Evolutionary conservation across 2,113 vertebrate genomes (phyloP), one percentile per base, ranked within the genome.

Genomic region (Eulemur macaco): DNA sequence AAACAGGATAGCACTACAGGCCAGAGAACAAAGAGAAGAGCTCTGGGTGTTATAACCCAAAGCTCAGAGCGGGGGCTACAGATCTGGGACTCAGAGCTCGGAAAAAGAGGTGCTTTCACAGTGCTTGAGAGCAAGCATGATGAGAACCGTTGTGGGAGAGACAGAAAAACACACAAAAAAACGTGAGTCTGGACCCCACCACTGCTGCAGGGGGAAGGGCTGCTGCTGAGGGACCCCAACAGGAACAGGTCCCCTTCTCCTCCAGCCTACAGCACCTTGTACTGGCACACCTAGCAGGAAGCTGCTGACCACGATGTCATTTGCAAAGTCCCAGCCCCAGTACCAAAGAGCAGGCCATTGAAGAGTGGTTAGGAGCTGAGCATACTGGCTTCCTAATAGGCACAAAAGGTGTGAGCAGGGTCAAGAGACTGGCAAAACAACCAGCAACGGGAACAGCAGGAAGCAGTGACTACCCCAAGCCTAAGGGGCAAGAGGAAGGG

Each of bases 1-100:
- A 78, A 68, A 1, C 37, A 73, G 68, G 68, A 14, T 1, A 20
- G 34, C 2, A 17, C 9, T 39, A 4, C 37, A 4, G 39, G 23
- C 50, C 29, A 74, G 52, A n/a, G 50, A 69, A 45, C 39, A 42
- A 31, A 66, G 52, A 6, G 25, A 63, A 34, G 77, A 68, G n/a
- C 9, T 20, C 15, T 2, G 29, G 10, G 25, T 34, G 27, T 18
- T 42, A 27, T 1, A 54, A 27, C 6, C 47, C 37, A 7, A 34
- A 84, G 50, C 37, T 66, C 27, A 3, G 18, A 60, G 37, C 10
- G 7, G 1, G 20, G 12, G 5, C 0, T 0, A 0, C 47, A 31
- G 64, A 37, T 29, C 54, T 34, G 37, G 42, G 74, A 8, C 5
- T 3, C 37, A 64, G 45, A 37, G 6, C 23, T 27, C 63, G 7